These are phyloP conservation scores for Muschampia plurimacula DNA, from an alignment of 2,888 invertebrate genomes.

Conservation along the genomic window DNA sequence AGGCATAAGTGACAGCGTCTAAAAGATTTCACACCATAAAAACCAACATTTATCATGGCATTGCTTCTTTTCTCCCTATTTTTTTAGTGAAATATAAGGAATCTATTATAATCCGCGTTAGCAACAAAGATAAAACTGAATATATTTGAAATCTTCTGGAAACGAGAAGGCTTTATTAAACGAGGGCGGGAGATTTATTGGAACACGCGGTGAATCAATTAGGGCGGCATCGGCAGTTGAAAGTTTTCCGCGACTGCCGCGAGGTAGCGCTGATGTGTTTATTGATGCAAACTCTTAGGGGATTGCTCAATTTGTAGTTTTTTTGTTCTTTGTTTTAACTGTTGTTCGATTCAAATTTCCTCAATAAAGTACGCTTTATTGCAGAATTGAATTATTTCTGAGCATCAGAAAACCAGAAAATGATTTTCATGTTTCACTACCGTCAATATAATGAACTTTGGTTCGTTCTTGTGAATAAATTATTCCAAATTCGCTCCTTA, in stretches of 20 bases:
- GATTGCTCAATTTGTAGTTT: slow-evolving; percentile 2
- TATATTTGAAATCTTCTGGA: slow-evolving; percentile 63
- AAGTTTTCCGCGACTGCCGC: slow-evolving; percentile 12
- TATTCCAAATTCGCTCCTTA: too few species aligned
- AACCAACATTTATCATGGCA: background rate
- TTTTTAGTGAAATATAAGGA: slow-evolving; percentile 11
- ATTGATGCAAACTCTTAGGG: slow-evolving; percentile 4
- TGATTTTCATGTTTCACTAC: too few species aligned
- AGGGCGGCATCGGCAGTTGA: slow-evolving; percentile 10
- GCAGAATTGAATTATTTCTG: too few species aligned
- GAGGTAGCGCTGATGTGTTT: slow-evolving; percentile 12
- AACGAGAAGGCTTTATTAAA: slow-evolving; percentile 45
- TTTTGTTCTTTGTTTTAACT: background rate
- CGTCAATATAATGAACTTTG: too few species aligned
- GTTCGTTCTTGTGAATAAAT: too few species aligned
- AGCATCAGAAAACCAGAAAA: too few species aligned
- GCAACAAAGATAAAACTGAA: slow-evolving; percentile 59
- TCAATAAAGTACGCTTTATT: too few species aligned
- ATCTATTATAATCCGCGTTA: slow-evolving; percentile 21
- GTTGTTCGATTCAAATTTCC: background rate
- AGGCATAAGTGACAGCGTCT: background rate
- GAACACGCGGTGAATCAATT: slow-evolving; percentile 17
- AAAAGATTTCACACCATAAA: background rate
- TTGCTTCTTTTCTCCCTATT: background rate
- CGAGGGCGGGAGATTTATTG: slow-evolving; percentile 15